These are phyloP conservation scores for Tipula lateralis DNA, from an alignment of 2,888 invertebrate genomes.

Conservation along the genomic window DNA sequence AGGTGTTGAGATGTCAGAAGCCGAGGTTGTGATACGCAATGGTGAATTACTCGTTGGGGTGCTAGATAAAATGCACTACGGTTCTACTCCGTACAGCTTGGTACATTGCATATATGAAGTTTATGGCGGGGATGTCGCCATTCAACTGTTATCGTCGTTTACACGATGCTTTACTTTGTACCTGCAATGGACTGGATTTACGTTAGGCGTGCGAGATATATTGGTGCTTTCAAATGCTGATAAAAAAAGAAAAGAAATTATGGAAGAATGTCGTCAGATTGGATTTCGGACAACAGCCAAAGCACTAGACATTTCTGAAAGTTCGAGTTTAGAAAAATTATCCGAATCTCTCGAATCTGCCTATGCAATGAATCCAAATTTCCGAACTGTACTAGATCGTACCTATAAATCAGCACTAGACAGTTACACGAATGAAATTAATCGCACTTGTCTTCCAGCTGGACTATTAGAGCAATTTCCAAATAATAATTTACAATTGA, in stretches of 20 bases:
- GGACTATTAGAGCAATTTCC: conserved; percentile 88
- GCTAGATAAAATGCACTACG: conserved; percentile 94
- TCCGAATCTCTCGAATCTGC: conserved; percentile 65
- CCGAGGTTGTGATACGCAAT: conserved; percentile 79
- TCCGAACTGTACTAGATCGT: conserved; percentile 73
- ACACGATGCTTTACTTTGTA: conserved; percentile 88
- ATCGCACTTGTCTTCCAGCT: conserved; percentile 62
- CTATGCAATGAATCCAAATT: conserved; percentile 66
- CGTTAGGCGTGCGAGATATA: conserved; percentile 93
- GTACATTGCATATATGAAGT: conserved; percentile 94
- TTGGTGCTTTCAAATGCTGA: conserved; percentile 72
- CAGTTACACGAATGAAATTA: conserved; percentile 83
- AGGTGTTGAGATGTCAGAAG: conserved; percentile 73
- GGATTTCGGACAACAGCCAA: conserved; percentile 62
- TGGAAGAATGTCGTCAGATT: conserved; percentile 58
- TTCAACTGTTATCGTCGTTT: conserved; percentile 77
- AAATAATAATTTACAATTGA: conserved; percentile 91
- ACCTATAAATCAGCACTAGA: conserved; percentile 78
- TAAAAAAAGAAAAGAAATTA: conserved; percentile 61
- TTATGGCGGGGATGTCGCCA: conserved; percentile 84
- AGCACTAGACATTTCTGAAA: conserved; percentile 63
- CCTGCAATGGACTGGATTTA: conserved; percentile 88
- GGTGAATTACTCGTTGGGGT: conserved; percentile 89
- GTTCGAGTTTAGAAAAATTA: conserved; percentile 56
- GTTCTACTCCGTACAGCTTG: conserved; percentile 90